Conservation (phyloP, 2,113 vertebrate genomes). For the Clarias magur region DNA sequence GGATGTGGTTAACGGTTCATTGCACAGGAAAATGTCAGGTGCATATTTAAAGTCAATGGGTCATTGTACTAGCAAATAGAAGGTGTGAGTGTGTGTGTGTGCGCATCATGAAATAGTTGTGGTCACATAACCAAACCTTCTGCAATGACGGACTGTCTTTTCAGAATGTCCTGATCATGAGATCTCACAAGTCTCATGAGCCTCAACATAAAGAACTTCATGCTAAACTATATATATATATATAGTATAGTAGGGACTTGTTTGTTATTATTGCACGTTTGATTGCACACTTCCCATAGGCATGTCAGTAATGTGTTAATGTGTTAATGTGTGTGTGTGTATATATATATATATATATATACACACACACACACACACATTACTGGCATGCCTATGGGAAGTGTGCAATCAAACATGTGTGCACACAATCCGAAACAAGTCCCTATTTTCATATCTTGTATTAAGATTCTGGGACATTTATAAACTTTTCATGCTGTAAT, state of each 20-base stretch:
- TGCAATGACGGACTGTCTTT: not conserved
- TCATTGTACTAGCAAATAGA: constrained; percentile 20
- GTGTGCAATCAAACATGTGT: not conserved
- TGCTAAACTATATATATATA: not conserved
- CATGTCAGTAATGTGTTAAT: too few species aligned
- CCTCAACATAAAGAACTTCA: not conserved
- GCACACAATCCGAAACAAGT: not conserved
- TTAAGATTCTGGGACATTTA: not conserved
- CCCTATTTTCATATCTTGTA: not conserved
- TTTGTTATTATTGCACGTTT: too few species aligned
- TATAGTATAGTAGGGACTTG: too few species aligned
- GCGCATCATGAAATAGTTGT: not conserved
- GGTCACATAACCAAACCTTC: constrained; percentile 26
- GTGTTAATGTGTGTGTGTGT: too few species aligned
- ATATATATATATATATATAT: too few species aligned
- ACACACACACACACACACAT: too few species aligned
- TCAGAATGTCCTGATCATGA: not conserved
- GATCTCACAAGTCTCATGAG: not conserved
- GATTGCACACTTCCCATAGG: too few species aligned
- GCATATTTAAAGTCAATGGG: constrained; percentile 33
- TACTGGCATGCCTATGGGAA: not conserved
- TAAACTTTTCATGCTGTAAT: not conserved
- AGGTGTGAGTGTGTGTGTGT: not conserved
- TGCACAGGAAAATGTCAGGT: constrained; percentile 25
- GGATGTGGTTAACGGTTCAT: constrained; percentile 29